Percentiles rank a stretch among this genome's conserved stretches.
Evolutionary conservation across 2,797 vertebrate species (phyloP).

Genomic region (Sorex maritimensis): DNA sequence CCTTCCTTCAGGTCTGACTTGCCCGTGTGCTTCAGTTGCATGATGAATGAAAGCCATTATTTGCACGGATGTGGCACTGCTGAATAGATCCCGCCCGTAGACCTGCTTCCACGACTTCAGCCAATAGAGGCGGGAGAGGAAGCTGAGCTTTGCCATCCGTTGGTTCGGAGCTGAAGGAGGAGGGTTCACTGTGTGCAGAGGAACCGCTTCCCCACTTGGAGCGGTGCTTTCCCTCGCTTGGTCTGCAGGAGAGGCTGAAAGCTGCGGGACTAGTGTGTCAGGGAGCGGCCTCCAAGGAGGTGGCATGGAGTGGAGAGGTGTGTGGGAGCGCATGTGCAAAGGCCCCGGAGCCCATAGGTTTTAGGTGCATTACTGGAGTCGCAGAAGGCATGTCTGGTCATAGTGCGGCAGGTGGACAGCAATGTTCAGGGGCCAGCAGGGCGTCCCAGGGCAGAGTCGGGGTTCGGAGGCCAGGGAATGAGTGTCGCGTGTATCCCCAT

Average conservation of each 20-base stretch:
- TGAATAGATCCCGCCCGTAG: too few species aligned
- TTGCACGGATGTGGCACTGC: too few species aligned
- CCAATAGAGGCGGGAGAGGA: background rate
- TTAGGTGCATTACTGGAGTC: accelerated
- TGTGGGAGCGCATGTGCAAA: background rate
- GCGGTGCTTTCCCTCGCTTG: too few species aligned
- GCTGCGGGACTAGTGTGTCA: background rate
- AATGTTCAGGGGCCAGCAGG: background rate
- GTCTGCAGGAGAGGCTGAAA: background rate
- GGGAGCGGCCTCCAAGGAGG: background rate
- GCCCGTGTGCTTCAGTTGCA: background rate
- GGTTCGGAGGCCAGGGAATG: background rate
- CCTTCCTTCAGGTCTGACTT: background rate
- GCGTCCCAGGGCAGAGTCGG: background rate
- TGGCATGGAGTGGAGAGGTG: background rate
- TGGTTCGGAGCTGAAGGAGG: background rate
- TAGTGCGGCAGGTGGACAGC: too few species aligned
- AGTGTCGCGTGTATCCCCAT: background rate
- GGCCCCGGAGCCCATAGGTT: background rate
- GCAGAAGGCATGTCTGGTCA: accelerated
- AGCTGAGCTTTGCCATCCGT: too few species aligned
- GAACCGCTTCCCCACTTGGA: too few species aligned
- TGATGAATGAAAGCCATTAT: background rate
- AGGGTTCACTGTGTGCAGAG: background rate
- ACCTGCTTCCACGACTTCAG: background rate